phyloP scores from a whole-genome alignment of 92 coral and sea anemone species.

The Parazoanthus darwini region DNA sequence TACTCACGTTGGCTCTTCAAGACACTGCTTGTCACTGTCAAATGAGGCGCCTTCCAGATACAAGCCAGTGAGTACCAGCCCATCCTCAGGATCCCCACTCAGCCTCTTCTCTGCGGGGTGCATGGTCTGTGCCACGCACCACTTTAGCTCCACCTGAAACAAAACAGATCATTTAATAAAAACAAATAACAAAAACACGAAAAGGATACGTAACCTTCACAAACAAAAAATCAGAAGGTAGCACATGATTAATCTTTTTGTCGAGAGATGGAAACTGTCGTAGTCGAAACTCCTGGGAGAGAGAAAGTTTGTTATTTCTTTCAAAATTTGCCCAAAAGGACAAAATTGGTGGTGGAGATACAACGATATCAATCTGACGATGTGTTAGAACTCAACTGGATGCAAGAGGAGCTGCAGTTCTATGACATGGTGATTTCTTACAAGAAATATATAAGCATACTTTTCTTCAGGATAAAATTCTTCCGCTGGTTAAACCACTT shows the following conservation, averaged over 20 bases:
- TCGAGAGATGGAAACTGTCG: no score
- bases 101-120: constrained; percentile 55
- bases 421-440: no score
- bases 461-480: no score
- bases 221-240: not conserved
- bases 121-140: constrained; percentile 58
- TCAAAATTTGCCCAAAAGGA: no score
- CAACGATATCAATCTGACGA: no score
- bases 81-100: constrained; percentile 66
- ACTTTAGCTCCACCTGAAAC: constrained; percentile 72
- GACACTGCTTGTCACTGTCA: constrained; percentile 66
- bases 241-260: not conserved
- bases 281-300: no score
- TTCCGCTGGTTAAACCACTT: no score
- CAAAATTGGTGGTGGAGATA: no score
- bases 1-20: constrained; percentile 72
- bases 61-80: constrained; percentile 80
- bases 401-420: no score
- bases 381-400: no score
- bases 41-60: constrained; percentile 87
- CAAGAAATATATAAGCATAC: no score
- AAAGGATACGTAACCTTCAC: not conserved
- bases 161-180: not conserved
- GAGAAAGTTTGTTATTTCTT: no score
- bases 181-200: not conserved